Conservation (phyloP, 2,888 invertebrate genomes). For the Mesoligia furuncula region DNA sequence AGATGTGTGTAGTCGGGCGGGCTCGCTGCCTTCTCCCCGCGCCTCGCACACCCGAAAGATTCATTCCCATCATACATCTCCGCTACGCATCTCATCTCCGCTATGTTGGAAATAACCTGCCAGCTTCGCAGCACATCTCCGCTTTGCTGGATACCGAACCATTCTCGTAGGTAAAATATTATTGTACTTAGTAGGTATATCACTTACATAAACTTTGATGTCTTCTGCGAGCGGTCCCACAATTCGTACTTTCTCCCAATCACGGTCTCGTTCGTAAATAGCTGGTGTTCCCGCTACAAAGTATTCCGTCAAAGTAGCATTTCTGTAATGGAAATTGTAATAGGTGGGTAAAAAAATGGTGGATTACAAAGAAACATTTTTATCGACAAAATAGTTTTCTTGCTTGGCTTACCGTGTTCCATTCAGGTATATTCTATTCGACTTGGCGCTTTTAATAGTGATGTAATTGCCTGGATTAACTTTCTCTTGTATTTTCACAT, state of each 20-base stretch:
- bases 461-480: slow-evolving; percentile 94
- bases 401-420: slow-evolving; percentile 92
- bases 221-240: slow-evolving; percentile 95
- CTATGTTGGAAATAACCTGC: no score
- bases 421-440: slow-evolving; percentile 94
- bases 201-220: slow-evolving; percentile 94
- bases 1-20: no score
- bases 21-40: no score
- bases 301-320: slow-evolving; percentile 94
- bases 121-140: no score
- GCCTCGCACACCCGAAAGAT: no score
- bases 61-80: no score
- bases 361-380: slow-evolving; percentile 6
- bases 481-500: slow-evolving; percentile 94
- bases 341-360: slow-evolving; percentile 16
- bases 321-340: slow-evolving; percentile 82
- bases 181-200: slow-evolving; percentile 12
- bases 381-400: not conserved
- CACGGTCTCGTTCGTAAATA: slow-evolving; percentile 94
- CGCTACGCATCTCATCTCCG: no score
- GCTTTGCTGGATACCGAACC: no score
- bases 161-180: no score
- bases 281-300: slow-evolving; percentile 94
- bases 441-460: slow-evolving; percentile 93
- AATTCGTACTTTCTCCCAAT: slow-evolving; percentile 95